phyloP scores from a whole-genome alignment of 2,888 invertebrate species.

The Cephus rjabovi region DNA sequence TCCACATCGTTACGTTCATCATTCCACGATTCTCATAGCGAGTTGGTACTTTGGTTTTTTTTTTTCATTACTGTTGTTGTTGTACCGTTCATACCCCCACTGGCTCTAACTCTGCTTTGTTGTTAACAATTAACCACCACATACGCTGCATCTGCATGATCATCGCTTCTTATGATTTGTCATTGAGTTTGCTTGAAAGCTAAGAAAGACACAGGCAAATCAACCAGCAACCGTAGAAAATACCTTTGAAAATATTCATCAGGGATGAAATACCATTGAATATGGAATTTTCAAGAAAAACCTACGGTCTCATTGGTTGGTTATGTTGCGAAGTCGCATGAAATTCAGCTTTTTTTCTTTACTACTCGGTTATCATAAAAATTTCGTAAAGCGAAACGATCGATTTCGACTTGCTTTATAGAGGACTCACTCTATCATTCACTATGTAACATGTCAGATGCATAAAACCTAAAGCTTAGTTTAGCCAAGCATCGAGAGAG shows the following conservation, averaged over 20 bases:
- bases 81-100: background rate
- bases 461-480: background rate
- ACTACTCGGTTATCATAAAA: background rate
- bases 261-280: background rate
- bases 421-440: background rate
- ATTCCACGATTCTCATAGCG: background rate
- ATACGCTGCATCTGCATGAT: background rate
- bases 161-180: background rate
- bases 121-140: background rate
- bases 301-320: background rate
- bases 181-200: background rate
- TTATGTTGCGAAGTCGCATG: background rate
- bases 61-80: constrained; percentile 3
- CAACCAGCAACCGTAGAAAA: background rate
- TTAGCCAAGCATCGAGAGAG: background rate
- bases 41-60: background rate
- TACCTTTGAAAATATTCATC: background rate
- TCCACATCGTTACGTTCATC: background rate
- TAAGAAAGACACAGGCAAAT: background rate
- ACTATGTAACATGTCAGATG: background rate
- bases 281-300: background rate
- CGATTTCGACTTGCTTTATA: too few species aligned
- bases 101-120: background rate
- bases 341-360: background rate
- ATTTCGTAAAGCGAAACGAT: too few species aligned